Evolutionary conservation across 2,888 invertebrate genomes (phyloP), one percentile per base, ranked within the genome.

Genomic region (Phania funesta): DNA sequence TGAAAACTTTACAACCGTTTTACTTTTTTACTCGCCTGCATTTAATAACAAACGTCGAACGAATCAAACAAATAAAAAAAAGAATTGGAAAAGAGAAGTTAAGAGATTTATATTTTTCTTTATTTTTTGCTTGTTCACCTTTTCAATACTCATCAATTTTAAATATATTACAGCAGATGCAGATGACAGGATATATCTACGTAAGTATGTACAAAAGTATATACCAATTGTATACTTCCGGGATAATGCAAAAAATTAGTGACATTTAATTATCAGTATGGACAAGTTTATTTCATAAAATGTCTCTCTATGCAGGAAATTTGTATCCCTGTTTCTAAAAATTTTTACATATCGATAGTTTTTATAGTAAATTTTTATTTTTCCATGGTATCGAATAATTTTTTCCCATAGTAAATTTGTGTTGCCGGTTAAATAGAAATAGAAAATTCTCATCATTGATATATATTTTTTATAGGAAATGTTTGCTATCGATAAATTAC

Each of bases 21-120:
- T 38, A 11, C 48, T 76, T 18, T 54, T 56, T 8, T 67, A 22
- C 24, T 16, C 32, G 32, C 11, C 35, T 74, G 54, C 48, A 60
- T 70, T 71, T 71, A 71, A 76, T 76, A 58, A 70, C 52, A 58
- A 52, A 65, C 62, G 70, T 75, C 65, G 65, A 76, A 29, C 56
- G 65, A 38, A 56, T 56, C 54, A 32, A 56, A 48, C n/a, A 56
- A 64, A 65, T 35, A 35, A 52, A 26, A 56, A 13, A 46, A 62
- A 24, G 35, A 68, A 68, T 54, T 46, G 54, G 62, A 70, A 54
- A 52, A 62, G 13, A 77, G 68, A 77, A n/a, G n/a, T n/a, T 77
- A 64, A 70, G 56, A 64, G 38, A 64, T 64, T 70, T 8, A 26
- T 52, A 22, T 60, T 58, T 38, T 7, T 54, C 9, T 41, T 22